phyloP scores from a whole-genome alignment of 2,113 vertebrate species.

The Numida meleagris region DNA sequence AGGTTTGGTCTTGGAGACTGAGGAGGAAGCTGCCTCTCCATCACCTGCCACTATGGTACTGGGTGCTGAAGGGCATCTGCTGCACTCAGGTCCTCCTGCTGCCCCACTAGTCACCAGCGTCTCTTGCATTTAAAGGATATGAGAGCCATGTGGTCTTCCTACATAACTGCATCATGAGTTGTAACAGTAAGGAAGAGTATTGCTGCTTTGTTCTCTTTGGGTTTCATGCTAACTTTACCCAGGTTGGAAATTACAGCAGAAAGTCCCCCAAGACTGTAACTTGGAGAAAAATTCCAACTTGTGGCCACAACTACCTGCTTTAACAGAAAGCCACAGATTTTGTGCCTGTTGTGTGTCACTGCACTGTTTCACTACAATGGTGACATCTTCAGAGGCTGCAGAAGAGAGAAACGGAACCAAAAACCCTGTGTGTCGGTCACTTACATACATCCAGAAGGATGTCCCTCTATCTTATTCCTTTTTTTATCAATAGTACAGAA shows the following conservation, averaged over 20 bases:
- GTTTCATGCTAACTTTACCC: not conserved
- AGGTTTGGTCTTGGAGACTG: fast-evolving
- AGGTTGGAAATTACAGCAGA: not conserved
- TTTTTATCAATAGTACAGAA: not conserved
- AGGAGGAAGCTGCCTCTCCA: not conserved
- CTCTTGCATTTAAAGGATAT: fast-evolving
- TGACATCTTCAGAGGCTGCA: not conserved
- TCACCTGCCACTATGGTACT: fast-evolving
- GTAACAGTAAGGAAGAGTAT: not conserved
- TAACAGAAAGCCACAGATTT: not conserved
- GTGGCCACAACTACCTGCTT: not conserved
- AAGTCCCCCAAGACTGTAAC: not conserved
- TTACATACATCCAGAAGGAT: not conserved
- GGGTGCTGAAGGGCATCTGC: not conserved
- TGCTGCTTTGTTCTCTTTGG: not conserved
- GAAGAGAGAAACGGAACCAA: not conserved
- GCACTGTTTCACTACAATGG: not conserved
- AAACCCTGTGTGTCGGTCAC: not conserved
- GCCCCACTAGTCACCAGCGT: not conserved
- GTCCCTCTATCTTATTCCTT: not conserved
- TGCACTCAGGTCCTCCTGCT: not conserved
- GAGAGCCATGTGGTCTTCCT: not conserved
- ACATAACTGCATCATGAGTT: not conserved
- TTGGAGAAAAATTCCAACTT: not conserved
- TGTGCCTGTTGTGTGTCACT: not conserved